Evolutionary conservation across 2,888 invertebrate genomes (phyloP), one percentile per base, ranked within the genome.

Genomic region (Cotesia congregata): DNA sequence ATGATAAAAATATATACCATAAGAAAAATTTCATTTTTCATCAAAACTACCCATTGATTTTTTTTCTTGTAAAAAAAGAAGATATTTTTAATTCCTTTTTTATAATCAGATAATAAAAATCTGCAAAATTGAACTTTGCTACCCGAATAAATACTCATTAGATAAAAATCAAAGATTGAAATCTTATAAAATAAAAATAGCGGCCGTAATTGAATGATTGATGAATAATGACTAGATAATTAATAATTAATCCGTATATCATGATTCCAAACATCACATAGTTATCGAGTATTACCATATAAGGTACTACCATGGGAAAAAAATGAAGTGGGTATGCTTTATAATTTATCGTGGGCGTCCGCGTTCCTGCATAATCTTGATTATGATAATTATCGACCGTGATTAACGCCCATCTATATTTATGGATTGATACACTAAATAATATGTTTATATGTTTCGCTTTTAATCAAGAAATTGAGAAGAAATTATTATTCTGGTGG

Each of bases 251-350:
- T 50, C 38, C 40, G 17, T 39, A 72, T 12, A 72, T 40, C 39
- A 62, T 74, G 79, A 79, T 76, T 74, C 70, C 77, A 69, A 67
- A 71, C 70, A 70, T 73, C 72, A 71, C 70, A 70, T 73, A 70
- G 73, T 78, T 78, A 60, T 67, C 78, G 77, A 69, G 60, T 76
- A 60, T 67, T 82, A 77, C 73, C 83, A 81, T 81, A 81, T 81
- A 83, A 83, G 78, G 83, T 81, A 77, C 73, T 83, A 83, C 75
- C 67, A 75, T 72, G 75, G 67, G 77, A 78, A 80, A 78, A 80
- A 77, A 78, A 76, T 80, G 62, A 71, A 61, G 73, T 65, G 38
- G 75, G 74, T 59, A 67, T 77, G 60, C 59, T 67, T 68, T 60
- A 75, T 65, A 62, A 62, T 9, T 74, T 38, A 38, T 64, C 70